Base-by-base conservation (phyloP, 2,113 vertebrate species). In the Amphiprion percula region DNA sequence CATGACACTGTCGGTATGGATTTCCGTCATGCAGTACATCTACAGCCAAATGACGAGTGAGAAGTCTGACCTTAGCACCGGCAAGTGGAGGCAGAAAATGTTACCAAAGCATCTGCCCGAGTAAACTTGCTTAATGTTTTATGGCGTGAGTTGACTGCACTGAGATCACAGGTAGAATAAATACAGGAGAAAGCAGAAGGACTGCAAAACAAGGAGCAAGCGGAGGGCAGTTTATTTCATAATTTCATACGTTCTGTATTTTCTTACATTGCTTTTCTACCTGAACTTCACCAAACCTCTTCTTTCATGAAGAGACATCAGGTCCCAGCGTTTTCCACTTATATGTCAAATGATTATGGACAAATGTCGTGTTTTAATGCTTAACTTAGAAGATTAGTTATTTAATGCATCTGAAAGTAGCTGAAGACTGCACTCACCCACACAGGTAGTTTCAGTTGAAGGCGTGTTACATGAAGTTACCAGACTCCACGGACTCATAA, bases 91-190 rank as follows among this genome's bases (percentile, higher is more conserved):
- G 15, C 21, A 28, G 24, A 65, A 44, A 28, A 39, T 19, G 41
- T n/a, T 62, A 16, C 9, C 10, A 14, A 15, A 68, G 33, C 63
- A 41, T 12, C 68, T 76, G 77, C 58, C 37, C n/a, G 54, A 50
- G 63, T 53, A 41, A 54, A 12, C 52, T 5, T 44, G 12, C 52
- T 79, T 9, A 82, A 82, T 77, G 12, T 61, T 77, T 85, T 49
- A 74, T 71, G 37, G 4, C 10, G 10, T n/a, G 46, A 44, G 56
- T 59, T 0, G 39, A 23, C 26, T 14, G 64, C 49, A 24, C 39
- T 54, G 78, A 69, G 19, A 33, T n/a, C 49, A 33, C 15, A 16
- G 49, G 10, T 11, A 28, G 47, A 75, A 74, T 75, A 65, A 61
- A 0, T 6, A n/a, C n/a, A 24, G 44, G 5, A 39, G 47, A 78